Conservation (phyloP, 2,797 vertebrate species). For the Botia almorhae region DNA sequence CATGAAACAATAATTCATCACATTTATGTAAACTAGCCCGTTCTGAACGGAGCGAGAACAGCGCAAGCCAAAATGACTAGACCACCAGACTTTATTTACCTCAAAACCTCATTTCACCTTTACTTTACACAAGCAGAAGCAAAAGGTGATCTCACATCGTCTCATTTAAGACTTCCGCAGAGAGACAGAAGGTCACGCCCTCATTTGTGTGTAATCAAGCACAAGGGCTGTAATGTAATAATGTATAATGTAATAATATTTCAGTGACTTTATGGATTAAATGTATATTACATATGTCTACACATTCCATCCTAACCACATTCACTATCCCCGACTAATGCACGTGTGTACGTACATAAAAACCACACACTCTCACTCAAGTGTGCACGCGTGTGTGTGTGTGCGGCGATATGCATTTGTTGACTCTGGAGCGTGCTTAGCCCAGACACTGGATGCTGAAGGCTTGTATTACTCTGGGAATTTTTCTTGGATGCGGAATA, state of each 20-base stretch:
- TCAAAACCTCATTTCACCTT: too few species aligned
- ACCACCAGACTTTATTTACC: slow-evolving; percentile 1
- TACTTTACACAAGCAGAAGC: background rate
- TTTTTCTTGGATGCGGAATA: slow-evolving; percentile 60
- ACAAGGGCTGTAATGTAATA: slow-evolving; percentile 3
- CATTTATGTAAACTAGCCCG: slow-evolving; percentile 54
- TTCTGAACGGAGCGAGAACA: slow-evolving; percentile 49
- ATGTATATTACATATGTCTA: slow-evolving; percentile 27
- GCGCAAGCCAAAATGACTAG: slow-evolving; percentile 43
- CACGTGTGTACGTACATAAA: slow-evolving; percentile 6
- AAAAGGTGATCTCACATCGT: slow-evolving; percentile 21
- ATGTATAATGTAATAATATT: slow-evolving; percentile 6
- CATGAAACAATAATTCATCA: slow-evolving; percentile 55
- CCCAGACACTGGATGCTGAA: slow-evolving; percentile 53
- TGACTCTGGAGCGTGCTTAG: slow-evolving; percentile 44
- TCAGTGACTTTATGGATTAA: slow-evolving; percentile 36
- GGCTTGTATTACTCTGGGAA: slow-evolving; percentile 50
- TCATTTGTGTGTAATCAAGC: background rate
- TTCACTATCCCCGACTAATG: slow-evolving; percentile 8
- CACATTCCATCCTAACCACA: slow-evolving; percentile 36
- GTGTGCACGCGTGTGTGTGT: background rate
- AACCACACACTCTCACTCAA: background rate
- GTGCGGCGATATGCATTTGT: slow-evolving; percentile 39
- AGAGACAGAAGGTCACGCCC: slow-evolving; percentile 17
- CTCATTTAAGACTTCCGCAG: too few species aligned